Conservation (phyloP, 2,888 invertebrate species). For the Thecophora atra region DNA sequence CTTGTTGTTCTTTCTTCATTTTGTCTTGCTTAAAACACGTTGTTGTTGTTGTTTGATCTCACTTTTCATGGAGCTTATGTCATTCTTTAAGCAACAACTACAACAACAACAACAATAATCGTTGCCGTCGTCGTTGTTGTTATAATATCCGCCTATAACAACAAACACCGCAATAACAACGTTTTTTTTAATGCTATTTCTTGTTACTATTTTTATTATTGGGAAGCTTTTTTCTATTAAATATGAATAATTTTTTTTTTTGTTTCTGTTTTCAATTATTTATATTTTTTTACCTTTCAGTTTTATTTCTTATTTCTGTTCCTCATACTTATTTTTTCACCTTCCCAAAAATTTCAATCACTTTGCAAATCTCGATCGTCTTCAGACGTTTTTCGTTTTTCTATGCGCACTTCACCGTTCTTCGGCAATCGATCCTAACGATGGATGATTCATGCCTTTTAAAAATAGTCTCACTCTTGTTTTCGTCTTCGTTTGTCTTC, state of each 20-base stretch:
- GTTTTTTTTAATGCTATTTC: too few relatives aligned
- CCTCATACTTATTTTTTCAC: neutral
- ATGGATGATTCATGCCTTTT: conserved; percentile 22
- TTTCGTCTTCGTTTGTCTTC: neutral
- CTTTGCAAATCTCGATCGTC: conserved; percentile 14
- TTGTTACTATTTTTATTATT: too few relatives aligned
- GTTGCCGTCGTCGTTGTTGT: too few relatives aligned
- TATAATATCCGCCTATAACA: too few relatives aligned
- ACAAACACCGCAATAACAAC: too few relatives aligned
- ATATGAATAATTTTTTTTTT: too few relatives aligned
- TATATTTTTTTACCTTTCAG: neutral
- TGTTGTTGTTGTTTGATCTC: too few relatives aligned
- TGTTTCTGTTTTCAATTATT: neutral
- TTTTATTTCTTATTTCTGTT: neutral
- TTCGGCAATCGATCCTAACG: neutral
- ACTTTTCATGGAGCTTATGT: too few relatives aligned
- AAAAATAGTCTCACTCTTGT: neutral
- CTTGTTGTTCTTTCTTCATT: conserved; percentile 17
- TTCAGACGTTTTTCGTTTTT: conserved; percentile 7
- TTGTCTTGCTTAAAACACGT: neutral
- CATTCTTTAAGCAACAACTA: too few relatives aligned
- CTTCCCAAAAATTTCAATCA: too few relatives aligned
- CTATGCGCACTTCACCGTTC: neutral
- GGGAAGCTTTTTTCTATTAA: too few relatives aligned
- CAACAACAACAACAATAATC: too few relatives aligned